phyloP scores from a whole-genome alignment of 2,113 vertebrate species.

The Leuciscus idus region DNA sequence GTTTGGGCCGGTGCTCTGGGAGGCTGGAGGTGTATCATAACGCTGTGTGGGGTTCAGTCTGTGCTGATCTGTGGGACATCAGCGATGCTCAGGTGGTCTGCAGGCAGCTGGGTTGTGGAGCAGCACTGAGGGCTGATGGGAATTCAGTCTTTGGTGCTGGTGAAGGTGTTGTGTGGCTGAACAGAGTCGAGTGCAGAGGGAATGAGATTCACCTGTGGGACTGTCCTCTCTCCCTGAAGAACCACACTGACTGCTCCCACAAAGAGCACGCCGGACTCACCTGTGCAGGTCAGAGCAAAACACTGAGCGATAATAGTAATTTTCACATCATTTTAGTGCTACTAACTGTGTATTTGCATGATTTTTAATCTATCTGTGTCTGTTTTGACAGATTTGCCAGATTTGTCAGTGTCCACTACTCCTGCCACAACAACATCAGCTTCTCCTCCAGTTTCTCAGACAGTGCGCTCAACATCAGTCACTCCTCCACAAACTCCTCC shows the following conservation, averaged over 20 bases:
- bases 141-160: too few species aligned
- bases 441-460: too few species aligned
- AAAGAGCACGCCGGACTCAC: constrained; percentile 33
- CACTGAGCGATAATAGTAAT: background rate
- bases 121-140: too few species aligned
- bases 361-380: background rate
- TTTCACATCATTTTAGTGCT: background rate
- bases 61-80: too few species aligned
- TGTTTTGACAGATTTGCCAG: background rate
- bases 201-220: constrained; percentile 54
- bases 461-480: too few species aligned
- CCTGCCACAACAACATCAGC: background rate
- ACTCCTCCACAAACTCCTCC: too few species aligned
- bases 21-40: constrained; percentile 48
- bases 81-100: too few species aligned
- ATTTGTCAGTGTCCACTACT: background rate
- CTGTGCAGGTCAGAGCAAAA: background rate
- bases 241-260: constrained; percentile 48
- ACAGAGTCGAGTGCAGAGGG: constrained; percentile 49
- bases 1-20: constrained; percentile 42
- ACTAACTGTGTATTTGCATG: background rate
- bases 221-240: constrained; percentile 39
- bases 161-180: too few species aligned
- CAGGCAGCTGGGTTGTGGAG: too few species aligned
- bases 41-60: constrained; percentile 16